Percentiles rank a stretch among this genome's conserved stretches.
Conservation (phyloP, 2,888 invertebrate genomes). For the Xiphydria camelus region DNA sequence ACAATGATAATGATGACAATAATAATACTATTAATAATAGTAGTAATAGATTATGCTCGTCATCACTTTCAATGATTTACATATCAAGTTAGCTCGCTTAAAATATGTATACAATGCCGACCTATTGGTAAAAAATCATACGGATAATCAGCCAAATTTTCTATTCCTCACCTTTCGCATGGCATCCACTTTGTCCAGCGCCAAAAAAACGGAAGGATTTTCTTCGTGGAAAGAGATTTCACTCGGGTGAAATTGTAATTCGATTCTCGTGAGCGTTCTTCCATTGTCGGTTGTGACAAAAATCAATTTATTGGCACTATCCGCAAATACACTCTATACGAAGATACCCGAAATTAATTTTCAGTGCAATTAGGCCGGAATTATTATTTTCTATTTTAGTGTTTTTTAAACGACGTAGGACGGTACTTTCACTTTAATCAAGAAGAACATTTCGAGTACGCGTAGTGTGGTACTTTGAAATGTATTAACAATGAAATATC, state of each 20-base stretch:
- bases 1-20: conserved; percentile 7
- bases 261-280: conserved; percentile 64
- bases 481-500: too few species aligned
- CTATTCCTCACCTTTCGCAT: conserved; percentile 63
- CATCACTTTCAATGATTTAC: not conserved
- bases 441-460: too few species aligned
- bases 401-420: too few species aligned
- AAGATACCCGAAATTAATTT: too few species aligned
- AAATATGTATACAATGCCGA: not conserved
- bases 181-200: conserved; percentile 73
- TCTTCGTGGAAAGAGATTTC: conserved; percentile 77
- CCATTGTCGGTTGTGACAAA: conserved; percentile 80
- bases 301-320: conserved; percentile 74
- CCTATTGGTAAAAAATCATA: too few species aligned
- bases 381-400: too few species aligned
- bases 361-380: too few species aligned
- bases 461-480: too few species aligned
- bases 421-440: too few species aligned
- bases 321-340: conserved; percentile 83
- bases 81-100: not conserved
- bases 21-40: conserved; percentile 9
- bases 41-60: not conserved
- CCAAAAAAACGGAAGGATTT: conserved; percentile 70
- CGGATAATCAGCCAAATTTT: not conserved
- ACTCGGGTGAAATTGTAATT: conserved; percentile 75